phyloP scores from a whole-genome alignment of 2,888 invertebrate genomes.

The Orthosia gracilis region DNA sequence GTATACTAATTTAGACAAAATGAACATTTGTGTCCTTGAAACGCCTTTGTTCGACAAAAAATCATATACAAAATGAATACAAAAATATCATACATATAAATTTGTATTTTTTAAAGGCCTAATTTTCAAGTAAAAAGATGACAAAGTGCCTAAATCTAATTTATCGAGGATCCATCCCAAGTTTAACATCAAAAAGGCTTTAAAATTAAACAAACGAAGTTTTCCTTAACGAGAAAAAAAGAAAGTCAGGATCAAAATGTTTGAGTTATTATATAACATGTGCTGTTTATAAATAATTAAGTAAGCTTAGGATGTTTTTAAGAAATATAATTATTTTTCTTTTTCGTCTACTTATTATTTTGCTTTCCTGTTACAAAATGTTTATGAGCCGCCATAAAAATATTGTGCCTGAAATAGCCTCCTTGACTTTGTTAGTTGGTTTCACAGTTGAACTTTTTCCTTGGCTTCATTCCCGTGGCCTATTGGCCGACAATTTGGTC shows the following conservation, averaged over 20 bases:
- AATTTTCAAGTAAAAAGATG: conserved; percentile 71
- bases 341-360: neutral
- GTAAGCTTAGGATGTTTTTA: neutral
- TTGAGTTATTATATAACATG: conserved; percentile 9
- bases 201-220: conserved; percentile 51
- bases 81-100: too few species aligned
- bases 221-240: conserved; percentile 33
- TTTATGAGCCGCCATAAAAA: neutral
- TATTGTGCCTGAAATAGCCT: neutral
- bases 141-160: conserved; percentile 79
- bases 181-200: conserved; percentile 72
- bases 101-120: too few species aligned
- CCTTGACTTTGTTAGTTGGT: too few species aligned
- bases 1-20: too few species aligned
- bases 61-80: too few species aligned
- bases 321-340: neutral
- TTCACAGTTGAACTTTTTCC: too few species aligned
- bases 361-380: neutral
- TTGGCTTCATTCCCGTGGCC: too few species aligned
- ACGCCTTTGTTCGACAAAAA: too few species aligned
- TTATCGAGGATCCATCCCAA: conserved; percentile 75
- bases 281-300: conserved; percentile 7
- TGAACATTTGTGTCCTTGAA: too few species aligned
- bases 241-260: conserved; percentile 14
- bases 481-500: too few species aligned